phyloP scores from a whole-genome alignment of 2,888 invertebrate species.

The Drosophila diplacantha region DNA sequence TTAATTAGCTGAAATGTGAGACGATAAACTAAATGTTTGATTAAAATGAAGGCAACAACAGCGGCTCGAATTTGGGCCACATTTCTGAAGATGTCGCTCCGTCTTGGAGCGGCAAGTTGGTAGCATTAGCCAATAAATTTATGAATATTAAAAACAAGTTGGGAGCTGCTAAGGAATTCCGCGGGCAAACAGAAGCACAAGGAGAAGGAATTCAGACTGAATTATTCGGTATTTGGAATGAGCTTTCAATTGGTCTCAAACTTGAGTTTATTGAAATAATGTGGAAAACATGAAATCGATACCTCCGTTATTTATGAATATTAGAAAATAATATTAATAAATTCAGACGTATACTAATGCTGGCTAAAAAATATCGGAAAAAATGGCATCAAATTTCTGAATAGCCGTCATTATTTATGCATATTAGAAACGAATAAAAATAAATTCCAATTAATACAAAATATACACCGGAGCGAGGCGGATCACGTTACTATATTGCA shows the following conservation, averaged over 20 bases:
- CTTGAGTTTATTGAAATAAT: not conserved
- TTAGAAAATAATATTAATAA: slow-evolving; percentile 18
- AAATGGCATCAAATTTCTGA: slow-evolving; percentile 15
- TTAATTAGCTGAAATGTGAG: slow-evolving; percentile 71
- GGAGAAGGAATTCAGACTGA: not conserved
- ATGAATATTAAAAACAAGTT: slow-evolving; percentile 38
- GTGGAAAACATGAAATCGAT: slow-evolving; percentile 4
- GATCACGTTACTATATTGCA: slow-evolving; percentile 21
- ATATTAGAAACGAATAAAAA: slow-evolving; percentile 35
- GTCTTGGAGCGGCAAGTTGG: slow-evolving; percentile 28
- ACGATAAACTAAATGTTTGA: slow-evolving; percentile 71
- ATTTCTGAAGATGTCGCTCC: slow-evolving; percentile 14
- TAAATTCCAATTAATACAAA: slow-evolving; percentile 27
- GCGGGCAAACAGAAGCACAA: slow-evolving; percentile 5
- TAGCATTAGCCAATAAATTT: slow-evolving; percentile 42
- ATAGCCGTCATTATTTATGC: slow-evolving; percentile 33
- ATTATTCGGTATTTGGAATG: not conserved
- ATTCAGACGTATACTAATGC: slow-evolving; percentile 9
- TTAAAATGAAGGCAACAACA: slow-evolving; percentile 54
- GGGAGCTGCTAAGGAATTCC: slow-evolving; percentile 8
- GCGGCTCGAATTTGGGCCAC: slow-evolving; percentile 39
- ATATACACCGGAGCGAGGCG: slow-evolving; percentile 8
- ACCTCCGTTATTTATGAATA: slow-evolving; percentile 9
- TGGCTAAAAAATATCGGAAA: not conserved
- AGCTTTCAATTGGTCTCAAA: slow-evolving; percentile 4